phyloP scores from a whole-genome alignment of 1,140 invertebrate genomes.

The Heliconius himera region DNA sequence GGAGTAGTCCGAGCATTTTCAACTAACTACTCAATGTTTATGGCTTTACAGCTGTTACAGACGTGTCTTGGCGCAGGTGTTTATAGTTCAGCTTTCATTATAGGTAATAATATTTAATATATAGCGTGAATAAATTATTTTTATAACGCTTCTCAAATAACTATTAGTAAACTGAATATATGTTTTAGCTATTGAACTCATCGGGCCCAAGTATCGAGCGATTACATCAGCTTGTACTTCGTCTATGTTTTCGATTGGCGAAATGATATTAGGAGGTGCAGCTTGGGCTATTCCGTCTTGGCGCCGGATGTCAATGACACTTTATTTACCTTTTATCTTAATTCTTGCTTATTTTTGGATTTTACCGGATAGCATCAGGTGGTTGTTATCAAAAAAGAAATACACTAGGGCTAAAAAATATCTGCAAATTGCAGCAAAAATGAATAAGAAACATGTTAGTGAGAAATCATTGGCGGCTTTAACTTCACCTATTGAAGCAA shows the following conservation, averaged over 20 bases:
- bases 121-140: too few species aligned
- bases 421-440: background rate
- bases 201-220: slow-evolving; percentile 16
- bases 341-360: slow-evolving; percentile 5
- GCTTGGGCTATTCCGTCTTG: slow-evolving; percentile 10
- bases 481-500: background rate
- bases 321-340: slow-evolving; percentile 9
- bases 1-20: slow-evolving; percentile 86
- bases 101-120: slow-evolving; percentile 47
- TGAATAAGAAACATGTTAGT: background rate
- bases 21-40: slow-evolving; percentile 84
- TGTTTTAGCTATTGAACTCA: slow-evolving; percentile 9
- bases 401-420: background rate
- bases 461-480: background rate
- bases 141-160: too few species aligned
- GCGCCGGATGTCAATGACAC: background rate
- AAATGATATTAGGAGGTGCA: slow-evolving; percentile 1
- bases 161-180: too few species aligned
- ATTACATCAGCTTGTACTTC: background rate
- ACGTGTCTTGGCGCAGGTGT: slow-evolving; percentile 76
- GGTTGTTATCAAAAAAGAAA: slow-evolving; percentile 10
- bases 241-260: slow-evolving; percentile 13
- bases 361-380: slow-evolving; percentile 1
- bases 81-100: slow-evolving; percentile 70
- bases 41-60: slow-evolving; percentile 84